Conservation (phyloP, 2,113 vertebrate species). For the Lamprologus ornatipinnis region DNA sequence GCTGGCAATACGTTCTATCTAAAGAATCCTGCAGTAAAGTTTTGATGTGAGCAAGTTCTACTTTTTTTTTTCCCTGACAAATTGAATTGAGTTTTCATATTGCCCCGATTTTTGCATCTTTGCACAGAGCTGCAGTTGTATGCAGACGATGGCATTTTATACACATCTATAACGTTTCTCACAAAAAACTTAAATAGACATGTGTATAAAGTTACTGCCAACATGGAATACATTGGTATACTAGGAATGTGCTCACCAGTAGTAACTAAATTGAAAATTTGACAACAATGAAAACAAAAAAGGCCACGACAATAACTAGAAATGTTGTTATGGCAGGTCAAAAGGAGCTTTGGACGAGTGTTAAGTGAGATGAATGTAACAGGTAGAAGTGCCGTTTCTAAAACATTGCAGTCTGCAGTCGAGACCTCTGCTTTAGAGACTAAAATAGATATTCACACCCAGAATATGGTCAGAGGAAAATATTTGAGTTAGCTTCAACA, state of each 20-base stretch:
- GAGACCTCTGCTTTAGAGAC: background rate
- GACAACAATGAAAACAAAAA: background rate
- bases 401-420: background rate
- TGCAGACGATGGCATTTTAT: background rate
- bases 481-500: background rate
- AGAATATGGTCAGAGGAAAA: background rate
- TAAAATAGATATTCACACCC: background rate
- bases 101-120: background rate
- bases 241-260: background rate
- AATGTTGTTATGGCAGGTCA: rapidly evolving
- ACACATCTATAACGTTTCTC: background rate
- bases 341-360: background rate
- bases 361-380: background rate
- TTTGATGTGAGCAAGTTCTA: background rate
- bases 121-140: background rate
- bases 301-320: background rate
- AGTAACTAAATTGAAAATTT: background rate
- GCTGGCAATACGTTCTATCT: background rate
- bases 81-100: background rate
- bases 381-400: background rate
- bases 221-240: background rate
- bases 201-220: background rate
- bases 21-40: background rate
- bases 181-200: background rate
- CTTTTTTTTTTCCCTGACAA: background rate